phyloP scores from a whole-genome alignment of 35 echinoderm and acorn worm genomes.

The Nesometra sesokonis region DNA sequence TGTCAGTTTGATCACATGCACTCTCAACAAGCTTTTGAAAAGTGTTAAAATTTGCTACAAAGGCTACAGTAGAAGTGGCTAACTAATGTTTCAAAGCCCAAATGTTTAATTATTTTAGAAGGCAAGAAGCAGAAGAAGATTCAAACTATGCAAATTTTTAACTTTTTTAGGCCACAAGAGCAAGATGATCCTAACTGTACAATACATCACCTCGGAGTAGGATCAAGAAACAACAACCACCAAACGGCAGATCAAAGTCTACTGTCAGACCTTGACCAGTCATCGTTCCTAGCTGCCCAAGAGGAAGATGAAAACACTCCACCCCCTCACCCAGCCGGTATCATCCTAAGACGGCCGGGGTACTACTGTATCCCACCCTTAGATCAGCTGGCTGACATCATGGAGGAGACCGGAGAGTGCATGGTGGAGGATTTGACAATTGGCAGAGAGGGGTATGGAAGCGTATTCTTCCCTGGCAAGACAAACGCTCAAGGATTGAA shows the following conservation, averaged over 20 bases:
- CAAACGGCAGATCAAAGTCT: conserved; percentile 1
- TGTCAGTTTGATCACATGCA: too few relatives aligned
- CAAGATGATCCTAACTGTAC: conserved; percentile 85
- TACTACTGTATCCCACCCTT: conserved; percentile 79
- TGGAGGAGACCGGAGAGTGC: conserved; percentile 37
- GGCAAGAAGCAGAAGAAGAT: too few relatives aligned
- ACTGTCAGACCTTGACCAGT: conserved; percentile 45
- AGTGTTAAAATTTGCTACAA: too few relatives aligned
- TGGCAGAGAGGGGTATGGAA: conserved; percentile 71
- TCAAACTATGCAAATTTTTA: too few relatives aligned
- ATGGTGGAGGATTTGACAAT: conserved; percentile 70
- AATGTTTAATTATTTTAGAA: too few relatives aligned
- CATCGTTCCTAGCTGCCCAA: conserved; percentile 1
- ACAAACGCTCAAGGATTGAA: conserved; percentile 63
- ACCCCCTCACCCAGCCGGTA: conserved; percentile 61
- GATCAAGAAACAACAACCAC: conserved; percentile 10
- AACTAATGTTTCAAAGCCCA: too few relatives aligned
- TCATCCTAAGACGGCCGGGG: conserved; percentile 40
- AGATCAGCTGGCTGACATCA: conserved; percentile 50
- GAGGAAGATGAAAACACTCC: conserved; percentile 53
- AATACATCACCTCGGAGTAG: conserved; percentile 38
- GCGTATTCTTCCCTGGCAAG: conserved; percentile 83
- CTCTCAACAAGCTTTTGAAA: too few relatives aligned
- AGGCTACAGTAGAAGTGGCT: too few relatives aligned
- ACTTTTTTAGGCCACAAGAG: conserved; percentile 29